Evolutionary conservation across 2,113 vertebrate genomes (phyloP).

Genomic region (Elaphurus davidianus): DNA sequence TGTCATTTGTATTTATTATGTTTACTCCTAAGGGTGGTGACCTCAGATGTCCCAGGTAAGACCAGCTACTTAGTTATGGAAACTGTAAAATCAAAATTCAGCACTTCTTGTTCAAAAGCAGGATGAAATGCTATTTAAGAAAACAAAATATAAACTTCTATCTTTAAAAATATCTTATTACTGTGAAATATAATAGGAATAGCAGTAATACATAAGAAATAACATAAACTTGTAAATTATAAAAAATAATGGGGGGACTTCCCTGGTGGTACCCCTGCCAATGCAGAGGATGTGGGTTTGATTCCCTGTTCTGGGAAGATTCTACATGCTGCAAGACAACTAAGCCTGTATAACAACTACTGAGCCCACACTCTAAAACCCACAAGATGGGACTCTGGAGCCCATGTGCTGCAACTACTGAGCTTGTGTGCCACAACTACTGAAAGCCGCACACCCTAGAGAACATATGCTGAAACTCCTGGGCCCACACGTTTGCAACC

Average conservation of each 20-base stretch:
- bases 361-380: background rate
- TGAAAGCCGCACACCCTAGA: no score
- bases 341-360: background rate
- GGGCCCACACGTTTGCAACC: rapidly evolving
- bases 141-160: background rate
- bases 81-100: background rate
- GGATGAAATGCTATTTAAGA: background rate
- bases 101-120: background rate
- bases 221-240: background rate
- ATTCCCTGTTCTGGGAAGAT: background rate
- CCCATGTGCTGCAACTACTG: background rate
- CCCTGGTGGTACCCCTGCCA: background rate
- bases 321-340: background rate
- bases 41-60: background rate
- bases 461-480: rapidly evolving
- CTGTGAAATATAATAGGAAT: background rate
- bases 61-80: background rate
- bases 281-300: background rate
- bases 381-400: background rate
- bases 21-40: background rate
- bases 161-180: background rate
- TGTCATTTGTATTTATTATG: background rate
- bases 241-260: background rate
- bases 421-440: background rate
- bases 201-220: background rate